Conservation (phyloP, 2,797 vertebrate genomes). For the Enteromius anoplus region DNA sequence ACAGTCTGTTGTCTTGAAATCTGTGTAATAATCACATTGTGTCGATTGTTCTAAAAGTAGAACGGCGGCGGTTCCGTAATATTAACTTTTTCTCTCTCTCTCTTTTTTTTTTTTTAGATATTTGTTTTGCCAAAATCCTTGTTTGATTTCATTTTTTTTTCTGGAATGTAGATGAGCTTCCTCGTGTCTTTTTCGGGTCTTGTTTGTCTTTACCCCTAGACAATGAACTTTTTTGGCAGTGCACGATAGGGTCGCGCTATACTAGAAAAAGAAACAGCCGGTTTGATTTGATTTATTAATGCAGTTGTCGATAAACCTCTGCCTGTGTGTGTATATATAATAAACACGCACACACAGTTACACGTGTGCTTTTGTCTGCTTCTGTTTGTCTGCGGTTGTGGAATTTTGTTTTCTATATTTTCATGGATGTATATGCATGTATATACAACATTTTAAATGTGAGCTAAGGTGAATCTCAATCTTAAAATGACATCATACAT, state of each 20-base stretch:
- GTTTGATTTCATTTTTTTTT: constrained; percentile 69
- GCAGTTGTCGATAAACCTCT: constrained; percentile 27
- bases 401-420: constrained; percentile 9
- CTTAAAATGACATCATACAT: background rate
- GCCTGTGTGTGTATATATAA: background rate
- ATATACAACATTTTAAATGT: background rate
- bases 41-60: constrained; percentile 80
- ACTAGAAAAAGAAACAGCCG: background rate
- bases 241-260: background rate
- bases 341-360: background rate
- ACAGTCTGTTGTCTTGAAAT: constrained; percentile 75
- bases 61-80: constrained; percentile 70
- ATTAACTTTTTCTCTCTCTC: constrained; percentile 66
- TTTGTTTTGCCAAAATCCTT: constrained; percentile 75
- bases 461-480: background rate
- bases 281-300: constrained; percentile 32
- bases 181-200: constrained; percentile 59
- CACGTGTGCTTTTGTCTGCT: background rate
- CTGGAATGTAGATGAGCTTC: constrained; percentile 62
- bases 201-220: constrained; percentile 55
- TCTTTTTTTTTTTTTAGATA: constrained; percentile 68
- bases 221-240: constrained; percentile 25
- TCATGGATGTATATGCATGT: background rate
- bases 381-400: background rate
- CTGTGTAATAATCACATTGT: constrained; percentile 78